Evolutionary conservation across 2,888 invertebrate species (phyloP).

Genomic region (Amitus sp.): DNA sequence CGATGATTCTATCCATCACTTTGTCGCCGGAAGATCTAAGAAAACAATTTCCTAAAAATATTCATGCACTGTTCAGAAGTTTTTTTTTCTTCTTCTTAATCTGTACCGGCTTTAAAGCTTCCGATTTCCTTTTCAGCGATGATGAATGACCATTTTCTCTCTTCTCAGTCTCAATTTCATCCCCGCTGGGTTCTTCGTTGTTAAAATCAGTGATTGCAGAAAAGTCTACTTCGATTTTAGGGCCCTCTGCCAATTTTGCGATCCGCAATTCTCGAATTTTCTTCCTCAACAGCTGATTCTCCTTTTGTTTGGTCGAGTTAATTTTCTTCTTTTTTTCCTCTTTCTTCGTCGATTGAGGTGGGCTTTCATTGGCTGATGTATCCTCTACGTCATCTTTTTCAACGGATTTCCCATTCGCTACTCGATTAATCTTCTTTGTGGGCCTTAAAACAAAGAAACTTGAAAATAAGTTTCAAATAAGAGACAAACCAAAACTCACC

Average conservation of each 20-base stretch:
- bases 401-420: slow-evolving; percentile 42
- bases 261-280: slow-evolving; percentile 65
- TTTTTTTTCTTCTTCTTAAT: no score
- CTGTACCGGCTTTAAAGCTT: no score
- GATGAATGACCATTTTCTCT: no score
- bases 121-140: no score
- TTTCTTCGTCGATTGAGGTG: slow-evolving; percentile 44
- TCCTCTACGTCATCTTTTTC: slow-evolving; percentile 40
- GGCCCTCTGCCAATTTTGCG: slow-evolving; percentile 66
- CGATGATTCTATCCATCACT: no score
- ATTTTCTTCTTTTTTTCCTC: slow-evolving; percentile 57
- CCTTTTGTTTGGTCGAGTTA: slow-evolving; percentile 54
- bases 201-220: slow-evolving; percentile 38
- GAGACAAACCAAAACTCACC: slow-evolving; percentile 42
- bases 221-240: slow-evolving; percentile 60
- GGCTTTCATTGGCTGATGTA: slow-evolving; percentile 37
- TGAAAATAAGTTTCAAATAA: slow-evolving; percentile 1
- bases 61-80: no score
- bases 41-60: no score
- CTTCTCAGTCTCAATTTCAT: no score
- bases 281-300: slow-evolving; percentile 66
- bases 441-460: slow-evolving; percentile 30
- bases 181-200: no score
- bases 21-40: no score
- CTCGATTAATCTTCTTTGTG: slow-evolving; percentile 43